Evolutionary conservation across 2,797 vertebrate genomes (phyloP), one percentile per base, ranked within the genome.

Genomic region (Limnodromus scolopaceus): DNA sequence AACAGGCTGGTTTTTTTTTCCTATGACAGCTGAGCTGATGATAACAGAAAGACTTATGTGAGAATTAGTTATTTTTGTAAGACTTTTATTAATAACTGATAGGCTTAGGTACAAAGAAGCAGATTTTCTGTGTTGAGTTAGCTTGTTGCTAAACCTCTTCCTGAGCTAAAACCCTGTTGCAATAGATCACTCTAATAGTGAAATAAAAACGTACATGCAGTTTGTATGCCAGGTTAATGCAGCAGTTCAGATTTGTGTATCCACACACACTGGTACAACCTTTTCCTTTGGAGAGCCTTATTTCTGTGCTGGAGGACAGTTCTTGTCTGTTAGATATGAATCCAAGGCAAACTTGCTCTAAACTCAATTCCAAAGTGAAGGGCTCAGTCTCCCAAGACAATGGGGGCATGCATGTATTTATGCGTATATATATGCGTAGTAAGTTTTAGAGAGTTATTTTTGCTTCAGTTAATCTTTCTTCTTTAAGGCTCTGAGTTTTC

Each of bases 141-240:
- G 80, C 65, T 93, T 72, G 76, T 81, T 76, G 69, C 85, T 94
- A 88, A 94, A 64, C 58, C 45, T 89, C 57, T 90, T 78, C 71
- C 5, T 28, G 65, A 84, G 69, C 49, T 81, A 48, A 92, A 85
- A 36, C 57, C 46, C 48, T 84, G 48, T n/a, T 81, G 87, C 41
- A 61, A 16, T 75, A 3, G 4, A 66, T 85, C 6, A 1, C 63
- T 63, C 14, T 30, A 2, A 57, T 13, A 39, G 45, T 5, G 80
- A n/a, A 74, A 19, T 41, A n/a, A 7, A 11, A 34, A 45, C 1
- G 2, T 63, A n/a, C 2, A 0, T 5, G 65, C 27, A 24, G 36
- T 51, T 48, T 45, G 22, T 38, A 13, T 53, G 66, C 49, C 49
- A 12, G 64, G 51, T 53, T 60, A 32, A 7, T 1, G 20, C 11